Percentiles rank a stretch among this genome's conserved stretches.
phyloP scores from a whole-genome alignment of 2,888 invertebrate genomes.

The Aethes cnicana region DNA sequence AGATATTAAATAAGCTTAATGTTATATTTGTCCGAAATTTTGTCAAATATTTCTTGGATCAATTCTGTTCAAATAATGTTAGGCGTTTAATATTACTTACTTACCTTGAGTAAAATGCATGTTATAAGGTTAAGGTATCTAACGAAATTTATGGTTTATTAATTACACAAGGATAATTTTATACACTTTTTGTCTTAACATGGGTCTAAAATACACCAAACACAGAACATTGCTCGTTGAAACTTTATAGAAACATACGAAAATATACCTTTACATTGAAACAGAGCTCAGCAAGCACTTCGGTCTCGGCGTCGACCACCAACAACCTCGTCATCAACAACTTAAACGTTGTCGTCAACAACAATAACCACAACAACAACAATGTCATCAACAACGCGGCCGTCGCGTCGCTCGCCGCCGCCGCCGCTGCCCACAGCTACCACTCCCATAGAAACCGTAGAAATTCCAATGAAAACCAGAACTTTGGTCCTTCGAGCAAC shows the following conservation, averaged over 20 bases:
- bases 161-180: neutral
- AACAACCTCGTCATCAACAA: conserved; percentile 80
- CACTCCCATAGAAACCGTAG: conserved; percentile 74
- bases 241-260: neutral
- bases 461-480: conserved; percentile 74
- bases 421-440: conserved; percentile 76
- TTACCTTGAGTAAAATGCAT: too few relatives aligned
- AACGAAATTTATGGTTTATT: neutral
- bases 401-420: conserved; percentile 75
- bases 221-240: neutral
- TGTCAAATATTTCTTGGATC: too few relatives aligned
- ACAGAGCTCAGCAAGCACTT: conserved; percentile 75
- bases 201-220: neutral
- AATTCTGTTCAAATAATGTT: too few relatives aligned
- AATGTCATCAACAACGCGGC: conserved; percentile 79
- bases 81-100: too few relatives aligned
- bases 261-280: conserved; percentile 29
- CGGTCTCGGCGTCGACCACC: conserved; percentile 76
- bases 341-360: conserved; percentile 77
- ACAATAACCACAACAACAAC: conserved; percentile 80
- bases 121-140: neutral
- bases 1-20: too few relatives aligned
- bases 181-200: too few relatives aligned
- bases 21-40: too few relatives aligned
- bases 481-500: conserved; percentile 62